These are phyloP conservation scores for Tanaodytes sp. DNA, from an alignment of 2,888 invertebrate genomes.

Conservation along the genomic window DNA sequence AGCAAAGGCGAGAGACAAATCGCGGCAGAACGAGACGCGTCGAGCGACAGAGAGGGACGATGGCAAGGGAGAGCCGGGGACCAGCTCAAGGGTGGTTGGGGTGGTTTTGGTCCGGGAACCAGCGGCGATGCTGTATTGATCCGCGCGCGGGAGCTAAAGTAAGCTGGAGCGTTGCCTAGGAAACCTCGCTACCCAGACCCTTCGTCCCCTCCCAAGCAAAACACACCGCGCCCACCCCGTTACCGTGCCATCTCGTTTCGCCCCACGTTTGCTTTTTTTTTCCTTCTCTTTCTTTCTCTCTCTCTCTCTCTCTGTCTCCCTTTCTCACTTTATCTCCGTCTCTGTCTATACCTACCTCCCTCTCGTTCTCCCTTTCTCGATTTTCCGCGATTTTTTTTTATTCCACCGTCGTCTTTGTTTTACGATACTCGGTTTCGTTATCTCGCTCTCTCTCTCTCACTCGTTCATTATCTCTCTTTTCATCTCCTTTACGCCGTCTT, in stretches of 20 bases:
- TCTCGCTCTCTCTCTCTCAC: constrained; percentile 33
- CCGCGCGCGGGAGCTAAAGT: constrained; percentile 69
- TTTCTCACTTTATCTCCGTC: no score
- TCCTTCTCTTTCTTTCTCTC: constrained; percentile 1
- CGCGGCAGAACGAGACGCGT: constrained; percentile 10
- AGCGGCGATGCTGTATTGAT: constrained; percentile 72
- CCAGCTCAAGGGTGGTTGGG: constrained; percentile 60
- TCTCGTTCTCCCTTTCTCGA: no score
- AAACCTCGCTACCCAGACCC: constrained; percentile 64
- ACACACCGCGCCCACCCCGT: constrained; percentile 43
- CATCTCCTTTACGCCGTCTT: no score
- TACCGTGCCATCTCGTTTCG: constrained; percentile 48
- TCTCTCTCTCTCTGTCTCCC: no score
- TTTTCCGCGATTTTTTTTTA: no score
- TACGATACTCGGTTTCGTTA: no score
- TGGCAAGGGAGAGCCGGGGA: constrained; percentile 51
- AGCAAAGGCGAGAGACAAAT: constrained; percentile 11
- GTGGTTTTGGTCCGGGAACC: constrained; percentile 71
- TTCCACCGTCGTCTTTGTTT: no score
- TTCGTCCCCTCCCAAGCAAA: constrained; percentile 57
- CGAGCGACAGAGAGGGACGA: constrained; percentile 25
- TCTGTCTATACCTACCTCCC: no score
- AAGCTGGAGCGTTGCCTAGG: constrained; percentile 71
- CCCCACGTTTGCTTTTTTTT: constrained; percentile 45
- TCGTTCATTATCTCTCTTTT: no score